Percentiles rank a stretch among this genome's conserved stretches.
These are phyloP conservation scores for Enteromius mattozi DNA, from an alignment of 2,797 vertebrate species.

Conservation along the genomic window DNA sequence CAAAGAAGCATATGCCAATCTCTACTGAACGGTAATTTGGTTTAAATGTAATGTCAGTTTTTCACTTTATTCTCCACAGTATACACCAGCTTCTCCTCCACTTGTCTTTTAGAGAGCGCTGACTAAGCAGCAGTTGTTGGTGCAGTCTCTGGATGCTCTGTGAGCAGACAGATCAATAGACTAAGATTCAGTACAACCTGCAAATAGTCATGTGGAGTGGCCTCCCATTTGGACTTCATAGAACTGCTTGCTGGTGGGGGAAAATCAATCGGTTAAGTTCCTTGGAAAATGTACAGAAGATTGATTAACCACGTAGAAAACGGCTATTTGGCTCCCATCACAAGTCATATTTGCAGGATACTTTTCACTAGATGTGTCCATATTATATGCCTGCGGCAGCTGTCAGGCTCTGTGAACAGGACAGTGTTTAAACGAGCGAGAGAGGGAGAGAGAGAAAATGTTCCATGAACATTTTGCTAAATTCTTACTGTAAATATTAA, in stretches of 20 bases:
- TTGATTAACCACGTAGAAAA: slow-evolving; percentile 69
- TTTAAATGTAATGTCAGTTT: slow-evolving; percentile 6
- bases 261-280: slow-evolving; percentile 73
- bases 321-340: slow-evolving; percentile 64
- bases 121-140: slow-evolving; percentile 71
- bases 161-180: slow-evolving; percentile 73
- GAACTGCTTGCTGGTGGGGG: slow-evolving; percentile 58
- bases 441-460: background rate
- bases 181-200: slow-evolving; percentile 70
- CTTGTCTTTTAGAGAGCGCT: slow-evolving; percentile 65
- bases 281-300: slow-evolving; percentile 72
- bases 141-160: slow-evolving; percentile 61
- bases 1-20: background rate
- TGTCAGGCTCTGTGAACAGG: slow-evolving; percentile 44
- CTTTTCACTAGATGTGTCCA: slow-evolving; percentile 59
- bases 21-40: background rate
- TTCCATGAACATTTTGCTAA: too few species aligned
- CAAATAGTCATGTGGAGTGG: slow-evolving; percentile 67
- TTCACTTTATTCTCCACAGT: background rate
- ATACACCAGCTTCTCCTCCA: slow-evolving; percentile 10
- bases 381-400: slow-evolving; percentile 46
- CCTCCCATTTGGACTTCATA: slow-evolving; percentile 61
- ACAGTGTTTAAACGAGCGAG: background rate
- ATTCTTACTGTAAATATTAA: too few species aligned
- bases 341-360: slow-evolving; percentile 57